Conservation (phyloP, 2,888 invertebrate species). For the Coenonympha glycerion region DNA sequence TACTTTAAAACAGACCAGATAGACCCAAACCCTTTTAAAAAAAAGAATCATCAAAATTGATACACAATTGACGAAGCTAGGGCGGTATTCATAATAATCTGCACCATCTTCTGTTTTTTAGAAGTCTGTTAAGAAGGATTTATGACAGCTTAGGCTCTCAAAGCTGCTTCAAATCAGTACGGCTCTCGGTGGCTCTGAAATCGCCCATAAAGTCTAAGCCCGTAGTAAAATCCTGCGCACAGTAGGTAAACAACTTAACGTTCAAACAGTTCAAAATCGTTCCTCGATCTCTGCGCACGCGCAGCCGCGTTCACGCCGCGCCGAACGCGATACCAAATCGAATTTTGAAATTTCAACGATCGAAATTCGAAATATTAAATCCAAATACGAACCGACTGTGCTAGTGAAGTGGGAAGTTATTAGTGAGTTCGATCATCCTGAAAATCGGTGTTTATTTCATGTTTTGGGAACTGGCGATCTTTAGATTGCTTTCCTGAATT, state of each 20-base stretch:
- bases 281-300: constrained; percentile 67
- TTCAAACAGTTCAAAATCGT: constrained; percentile 64
- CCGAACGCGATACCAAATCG: constrained; percentile 31
- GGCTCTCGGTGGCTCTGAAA: no score
- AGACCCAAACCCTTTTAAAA: no score
- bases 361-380: constrained; percentile 8
- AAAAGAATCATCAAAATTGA: no score
- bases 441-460: background rate
- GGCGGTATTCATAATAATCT: no score
- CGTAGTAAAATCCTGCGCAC: constrained; percentile 25
- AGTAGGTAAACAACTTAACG: constrained; percentile 28
- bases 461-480: background rate
- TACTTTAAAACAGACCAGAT: no score
- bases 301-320: constrained; percentile 35
- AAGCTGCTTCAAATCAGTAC: no score
- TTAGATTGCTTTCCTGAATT: background rate
- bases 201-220: constrained; percentile 23
- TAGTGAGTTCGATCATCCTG: constrained; percentile 1
- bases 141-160: no score
- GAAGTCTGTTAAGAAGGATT: no score
- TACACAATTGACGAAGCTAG: no score
- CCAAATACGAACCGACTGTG: constrained; percentile 11
- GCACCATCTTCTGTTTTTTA: no score
- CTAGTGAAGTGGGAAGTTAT: constrained; percentile 12
- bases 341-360: constrained; percentile 28